Percentiles rank a stretch among this genome's conserved stretches.
Conservation (phyloP, 2,113 vertebrate genomes). For the Panthera uncia region DNA sequence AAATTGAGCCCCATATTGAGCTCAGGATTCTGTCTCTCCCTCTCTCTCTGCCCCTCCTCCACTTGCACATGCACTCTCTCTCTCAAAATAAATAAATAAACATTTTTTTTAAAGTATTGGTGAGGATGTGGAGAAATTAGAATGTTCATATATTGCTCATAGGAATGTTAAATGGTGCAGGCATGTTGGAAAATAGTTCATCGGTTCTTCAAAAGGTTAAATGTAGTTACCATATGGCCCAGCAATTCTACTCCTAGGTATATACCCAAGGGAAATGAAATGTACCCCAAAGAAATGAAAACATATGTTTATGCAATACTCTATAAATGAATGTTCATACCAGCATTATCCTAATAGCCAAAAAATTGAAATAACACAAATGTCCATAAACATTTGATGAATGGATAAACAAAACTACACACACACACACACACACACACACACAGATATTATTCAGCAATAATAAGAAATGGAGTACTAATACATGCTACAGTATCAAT, state of each 20-base stretch:
- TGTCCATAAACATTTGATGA: neutral
- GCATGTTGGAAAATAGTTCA: neutral
- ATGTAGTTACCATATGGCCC: neutral
- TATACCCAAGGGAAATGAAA: constrained; percentile 3
- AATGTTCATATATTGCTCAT: neutral
- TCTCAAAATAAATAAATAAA: no score
- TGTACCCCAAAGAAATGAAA: neutral
- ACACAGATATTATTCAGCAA: neutral
- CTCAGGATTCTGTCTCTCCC: no score
- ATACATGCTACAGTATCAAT: neutral
- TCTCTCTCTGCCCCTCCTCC: no score
- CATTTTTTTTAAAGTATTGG: neutral
- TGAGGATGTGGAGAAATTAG: neutral
- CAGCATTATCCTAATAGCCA: neutral
- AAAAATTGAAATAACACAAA: neutral
- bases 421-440: neutral
- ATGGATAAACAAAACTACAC: neutral
- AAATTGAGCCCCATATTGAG: no score
- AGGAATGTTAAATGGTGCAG: neutral
- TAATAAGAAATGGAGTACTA: neutral
- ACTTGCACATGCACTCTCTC: no score
- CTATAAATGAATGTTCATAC: neutral
- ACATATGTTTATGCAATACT: neutral
- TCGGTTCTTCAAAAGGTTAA: neutral
- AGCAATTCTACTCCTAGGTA: neutral